These are phyloP conservation scores for Lasioglossum baleicum DNA, from an alignment of 1,140 invertebrate genomes.

Conservation along the genomic window DNA sequence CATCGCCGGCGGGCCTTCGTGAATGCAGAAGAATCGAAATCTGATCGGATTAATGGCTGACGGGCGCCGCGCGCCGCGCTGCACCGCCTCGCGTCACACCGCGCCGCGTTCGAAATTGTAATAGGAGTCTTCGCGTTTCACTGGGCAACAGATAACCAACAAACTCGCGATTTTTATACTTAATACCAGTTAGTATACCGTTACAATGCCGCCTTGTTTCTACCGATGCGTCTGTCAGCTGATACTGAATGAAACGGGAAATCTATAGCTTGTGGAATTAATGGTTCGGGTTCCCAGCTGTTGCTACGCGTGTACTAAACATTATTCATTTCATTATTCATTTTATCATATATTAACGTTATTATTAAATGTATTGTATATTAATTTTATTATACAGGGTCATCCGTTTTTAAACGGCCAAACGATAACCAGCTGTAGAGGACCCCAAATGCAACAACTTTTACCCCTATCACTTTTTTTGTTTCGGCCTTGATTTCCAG, in stretches of 20 bases:
- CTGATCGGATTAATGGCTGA: neutral
- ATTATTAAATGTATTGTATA: no score
- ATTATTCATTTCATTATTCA: neutral
- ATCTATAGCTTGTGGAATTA: constrained; percentile 40
- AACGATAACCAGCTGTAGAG: no score
- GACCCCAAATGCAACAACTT: no score
- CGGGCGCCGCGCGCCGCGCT: no score
- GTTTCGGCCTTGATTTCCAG: no score
- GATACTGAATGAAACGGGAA: constrained; percentile 38
- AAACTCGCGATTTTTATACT: neutral
- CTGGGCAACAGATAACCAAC: neutral
- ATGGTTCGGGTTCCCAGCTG: constrained; percentile 21
- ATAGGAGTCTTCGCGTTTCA: neutral
- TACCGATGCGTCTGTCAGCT: constrained; percentile 26
- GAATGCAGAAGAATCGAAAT: neutral
- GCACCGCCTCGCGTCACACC: no score
- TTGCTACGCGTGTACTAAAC: neutral
- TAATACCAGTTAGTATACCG: constrained; percentile 1
- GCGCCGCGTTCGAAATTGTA: neutral
- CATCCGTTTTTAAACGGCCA: no score
- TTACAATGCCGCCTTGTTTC: constrained; percentile 24
- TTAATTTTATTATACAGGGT: no score
- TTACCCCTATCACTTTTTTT: no score
- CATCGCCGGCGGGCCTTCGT: no score
- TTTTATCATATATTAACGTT: no score